phyloP scores from a whole-genome alignment of 2,113 vertebrate genomes.

The Cyprinus carpio region DNA sequence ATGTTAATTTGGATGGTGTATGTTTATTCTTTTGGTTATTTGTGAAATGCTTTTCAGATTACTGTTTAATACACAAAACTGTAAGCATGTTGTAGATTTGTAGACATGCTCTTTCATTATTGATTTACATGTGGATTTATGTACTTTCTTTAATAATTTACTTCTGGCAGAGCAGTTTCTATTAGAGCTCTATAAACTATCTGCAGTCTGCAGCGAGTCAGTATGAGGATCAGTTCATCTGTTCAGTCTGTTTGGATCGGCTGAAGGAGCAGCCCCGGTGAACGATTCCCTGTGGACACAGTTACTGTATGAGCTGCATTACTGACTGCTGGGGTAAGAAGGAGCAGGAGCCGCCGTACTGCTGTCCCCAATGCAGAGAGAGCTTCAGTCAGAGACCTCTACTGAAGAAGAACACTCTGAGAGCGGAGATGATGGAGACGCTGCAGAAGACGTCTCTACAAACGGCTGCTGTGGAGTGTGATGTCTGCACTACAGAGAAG shows the following conservation, averaged over 20 bases:
- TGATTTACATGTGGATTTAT: background rate
- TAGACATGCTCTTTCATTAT: background rate
- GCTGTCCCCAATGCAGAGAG: too few species aligned
- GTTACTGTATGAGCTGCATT: too few species aligned
- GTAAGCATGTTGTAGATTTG: background rate
- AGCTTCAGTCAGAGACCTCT: too few species aligned
- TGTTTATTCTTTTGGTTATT: too few species aligned
- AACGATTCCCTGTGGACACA: too few species aligned
- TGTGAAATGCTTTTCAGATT: accelerated
- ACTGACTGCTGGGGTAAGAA: too few species aligned
- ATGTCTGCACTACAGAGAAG: slow-evolving; percentile 36
- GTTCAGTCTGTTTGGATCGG: too few species aligned
- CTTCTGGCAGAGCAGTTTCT: background rate
- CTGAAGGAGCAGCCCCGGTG: too few species aligned
- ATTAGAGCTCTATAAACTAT: background rate
- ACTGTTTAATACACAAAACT: background rate
- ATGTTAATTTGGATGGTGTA: too few species aligned
- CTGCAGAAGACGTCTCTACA: slow-evolving; percentile 24
- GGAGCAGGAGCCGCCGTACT: too few species aligned
- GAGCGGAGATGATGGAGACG: slow-evolving; percentile 41
- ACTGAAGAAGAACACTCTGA: slow-evolving; percentile 40
- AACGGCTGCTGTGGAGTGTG: slow-evolving; percentile 24
- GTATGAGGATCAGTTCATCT: background rate
- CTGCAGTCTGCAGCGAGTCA: background rate
- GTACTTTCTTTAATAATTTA: background rate